Evolutionary conservation across 2,113 vertebrate species (phyloP), one percentile per base, ranked within the genome.

Genomic region (Myotis davidii): DNA sequence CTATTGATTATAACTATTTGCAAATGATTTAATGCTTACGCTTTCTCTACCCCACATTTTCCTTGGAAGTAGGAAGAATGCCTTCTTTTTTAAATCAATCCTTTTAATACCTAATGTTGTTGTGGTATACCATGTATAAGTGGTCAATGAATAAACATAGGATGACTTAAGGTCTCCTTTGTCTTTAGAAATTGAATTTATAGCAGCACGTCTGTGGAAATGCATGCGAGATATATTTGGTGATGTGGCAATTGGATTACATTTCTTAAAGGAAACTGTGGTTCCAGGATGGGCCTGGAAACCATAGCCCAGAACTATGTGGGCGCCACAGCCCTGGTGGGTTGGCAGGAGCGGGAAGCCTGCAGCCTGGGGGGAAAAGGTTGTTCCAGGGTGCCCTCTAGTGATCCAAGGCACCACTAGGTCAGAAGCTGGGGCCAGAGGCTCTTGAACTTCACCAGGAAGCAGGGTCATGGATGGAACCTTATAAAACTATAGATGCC

Each of bases 371-470:
- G 7, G 32, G 69, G 95, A 70, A 92, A 95, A 88, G 27, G 69
- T 54, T 96, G 97, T 94, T 98, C 76, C 94, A 95, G 96, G 92
- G 90, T 94, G 97, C 97, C 97, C 97, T 94, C 97, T 98, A 97
- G 97, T 94, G 97, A 94, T 73, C n/a, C 42, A 13, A 52, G 42
- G 56, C 16, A 10, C 85, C 29, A 17, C 59, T 27, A 88, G 90
- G 95, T 92, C 95, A 95, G 61, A 77, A 93, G 39, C 56, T 61
- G 45, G 67, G 77, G 45, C 79, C 56, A 45, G 45, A 81, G 67
- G 73, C 34, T 79, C 74, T 89, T 61, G 90, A 89, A 84, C 50
- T 91, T 86, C 23, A 78, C 34, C 85, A 59, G 50, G 39, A 85
- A 88, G 89, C 34, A 11, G 11, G 69, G 42, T 76, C 34, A 21